A percentile compares a stretch with the other conserved stretches of the same genome.
Evolutionary conservation across 2,113 vertebrate species (phyloP).

Genomic region (Oreocharis arfaki): DNA sequence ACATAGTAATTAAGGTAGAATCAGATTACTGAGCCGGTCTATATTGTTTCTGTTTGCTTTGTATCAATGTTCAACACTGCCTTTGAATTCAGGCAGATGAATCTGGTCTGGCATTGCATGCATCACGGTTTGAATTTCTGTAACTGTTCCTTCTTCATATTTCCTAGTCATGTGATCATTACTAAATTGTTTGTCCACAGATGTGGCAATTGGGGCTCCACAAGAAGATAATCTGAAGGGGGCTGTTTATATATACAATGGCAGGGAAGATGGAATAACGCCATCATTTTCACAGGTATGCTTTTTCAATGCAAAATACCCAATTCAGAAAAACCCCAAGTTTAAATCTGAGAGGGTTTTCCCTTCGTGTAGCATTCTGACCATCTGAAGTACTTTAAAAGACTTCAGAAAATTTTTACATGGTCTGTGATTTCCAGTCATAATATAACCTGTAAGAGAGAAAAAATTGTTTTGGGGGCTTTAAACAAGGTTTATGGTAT

Average conservation of each 20-base stretch:
- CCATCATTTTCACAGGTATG: constrained; percentile 78
- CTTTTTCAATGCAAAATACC: not conserved
- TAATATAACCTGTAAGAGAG: not conserved
- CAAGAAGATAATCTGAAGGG: constrained; percentile 82
- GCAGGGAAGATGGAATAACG: constrained; percentile 76
- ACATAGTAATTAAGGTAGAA: not conserved
- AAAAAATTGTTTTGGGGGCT: not conserved
- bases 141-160: not conserved
- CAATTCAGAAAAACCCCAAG: not conserved
- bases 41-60: not conserved
- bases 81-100: not conserved
- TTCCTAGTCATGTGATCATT: not conserved
- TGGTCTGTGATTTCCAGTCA: not conserved
- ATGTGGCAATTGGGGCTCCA: constrained; percentile 85
- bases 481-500: not conserved
- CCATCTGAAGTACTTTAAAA: not conserved
- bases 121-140: not conserved
- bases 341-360: not conserved
- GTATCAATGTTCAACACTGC: not conserved
- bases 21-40: not conserved
- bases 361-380: not conserved
- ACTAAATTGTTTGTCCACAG: constrained; percentile 55
- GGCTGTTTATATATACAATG: constrained; percentile 87
- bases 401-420: not conserved
- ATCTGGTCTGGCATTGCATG: not conserved